phyloP scores from a whole-genome alignment of 2,797 vertebrate genomes.

The Echeneis naucrates region DNA sequence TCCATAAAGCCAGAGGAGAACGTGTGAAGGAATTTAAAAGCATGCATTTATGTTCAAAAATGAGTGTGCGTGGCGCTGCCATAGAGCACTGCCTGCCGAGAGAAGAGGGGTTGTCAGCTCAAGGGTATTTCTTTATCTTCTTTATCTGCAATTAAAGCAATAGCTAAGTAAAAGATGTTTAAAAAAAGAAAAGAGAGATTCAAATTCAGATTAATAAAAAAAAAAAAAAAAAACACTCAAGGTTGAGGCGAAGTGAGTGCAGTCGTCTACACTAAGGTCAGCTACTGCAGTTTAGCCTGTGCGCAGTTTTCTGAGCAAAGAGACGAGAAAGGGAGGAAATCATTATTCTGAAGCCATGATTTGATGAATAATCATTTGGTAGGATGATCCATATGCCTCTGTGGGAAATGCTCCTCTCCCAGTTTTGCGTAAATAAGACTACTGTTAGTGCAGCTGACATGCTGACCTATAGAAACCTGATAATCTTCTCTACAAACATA shows the following conservation, averaged over 20 bases:
- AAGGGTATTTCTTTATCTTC: neutral
- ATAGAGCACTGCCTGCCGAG: too few species aligned
- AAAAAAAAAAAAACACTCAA: too few species aligned
- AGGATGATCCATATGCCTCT: too few species aligned
- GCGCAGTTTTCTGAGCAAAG: neutral
- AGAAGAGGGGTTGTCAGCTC: neutral
- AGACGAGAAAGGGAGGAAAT: neutral
- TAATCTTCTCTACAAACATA: too few species aligned
- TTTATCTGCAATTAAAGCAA: neutral
- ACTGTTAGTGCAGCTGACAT: neutral
- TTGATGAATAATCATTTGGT: neutral
- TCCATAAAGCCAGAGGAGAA: too few species aligned
- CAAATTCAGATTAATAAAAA: too few species aligned
- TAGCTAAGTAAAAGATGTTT: neutral
- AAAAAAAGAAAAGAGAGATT: neutral
- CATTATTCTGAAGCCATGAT: neutral
- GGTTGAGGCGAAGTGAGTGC: neutral
- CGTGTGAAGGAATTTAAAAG: too few species aligned
- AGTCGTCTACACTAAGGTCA: neutral
- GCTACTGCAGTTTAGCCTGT: neutral
- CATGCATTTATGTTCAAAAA: too few species aligned
- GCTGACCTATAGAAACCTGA: too few species aligned
- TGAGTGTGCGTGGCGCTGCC: too few species aligned
- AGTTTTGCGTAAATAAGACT: neutral
- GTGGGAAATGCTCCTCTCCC: neutral